Evolutionary conservation across 1,140 invertebrate species (phyloP), one percentile per base, ranked within the genome.

Genomic region (Octopus bimaculoides): DNA sequence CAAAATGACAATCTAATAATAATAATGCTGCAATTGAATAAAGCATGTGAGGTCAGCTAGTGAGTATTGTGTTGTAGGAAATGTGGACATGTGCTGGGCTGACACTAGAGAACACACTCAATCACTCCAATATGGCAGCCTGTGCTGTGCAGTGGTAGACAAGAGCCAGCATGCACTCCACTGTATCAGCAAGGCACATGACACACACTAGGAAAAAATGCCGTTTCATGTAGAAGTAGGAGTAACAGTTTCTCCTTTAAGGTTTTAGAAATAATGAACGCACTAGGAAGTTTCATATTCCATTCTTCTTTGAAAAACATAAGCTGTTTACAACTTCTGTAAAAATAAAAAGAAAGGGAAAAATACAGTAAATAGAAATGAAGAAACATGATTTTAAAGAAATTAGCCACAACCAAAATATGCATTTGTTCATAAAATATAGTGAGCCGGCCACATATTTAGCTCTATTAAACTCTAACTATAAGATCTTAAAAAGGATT

Each of bases 131-230:
- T 71, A 17, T n/a, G 66, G 14, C 66, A 61, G 56, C 66, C 14
- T 14, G 17, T 71, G 26, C 66, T 17, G 26, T 71, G 8, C 66
- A 71, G 66, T 71, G 66, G 14, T 71, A 71, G 17, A 20, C 66
- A 71, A 71, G 66, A 71, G 66, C 66, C 14, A 8, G 14, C 66
- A 71, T 71, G 14, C 66, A 71, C 14, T 71, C 66, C 66, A 71
- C 8, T 71, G 66, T 71, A 17, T 14, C 66, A 71, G 66, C 66
- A 20, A 71, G 66, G 26, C 66, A 71, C 66, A 71, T 6, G 66
- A 20, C 26, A 71, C 56, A 71, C 66, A 20, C 66, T 71, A 71
- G 26, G 17, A 71, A 71, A 71, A 71, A 71, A 71, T 71, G 66
- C 66, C 5, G 66, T 20, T 71, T 71, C 66, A 71, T 71, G 66